Base-by-base conservation (phyloP, 2,888 invertebrate species). In the Cabera pusaria region DNA sequence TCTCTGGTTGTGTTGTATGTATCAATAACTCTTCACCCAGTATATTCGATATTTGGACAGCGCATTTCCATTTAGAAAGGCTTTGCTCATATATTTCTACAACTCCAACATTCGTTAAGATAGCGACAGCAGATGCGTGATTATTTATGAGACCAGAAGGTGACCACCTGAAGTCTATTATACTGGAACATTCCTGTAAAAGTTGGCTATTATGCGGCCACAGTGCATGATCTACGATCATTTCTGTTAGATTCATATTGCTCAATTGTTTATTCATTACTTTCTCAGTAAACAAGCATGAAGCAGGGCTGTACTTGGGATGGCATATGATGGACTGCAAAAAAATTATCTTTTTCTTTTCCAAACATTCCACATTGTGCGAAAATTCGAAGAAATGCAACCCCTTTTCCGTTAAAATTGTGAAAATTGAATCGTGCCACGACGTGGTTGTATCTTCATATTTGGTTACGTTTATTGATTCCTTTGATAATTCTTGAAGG, bases 61-160 rank as follows among this genome's bases (percentile, higher is more conserved):
- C 11, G 31, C 53, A 61, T 1, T 21, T 45, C 75, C 79, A 85
- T 18, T 52, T 44, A 5, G 48, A 44, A 24, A 62, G 61, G 8
- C 42, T 34, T 9, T 50, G 56, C 4, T 31, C 56, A 47, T 62
- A 72, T 5, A 88, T 39, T 20, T 78, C 71, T 0, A 88, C 59
- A 36, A 75, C 70, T 0, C 88, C 87, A 11, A 79, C 60, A 51
- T 77, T 85, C 28, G 79, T 86, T 9, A 88, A 44, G 4, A 76
- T 45, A 1, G 86, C 80, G 9, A 87, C 40, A 1, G 72, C 44
- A 37, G 64, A 56, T 17, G 64, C 56, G 14, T 66, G 52, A 35
- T 65, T 67, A 19, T 61, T 47, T 8, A 59, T 28, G 0, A 76
- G 58, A 39, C 66, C 61, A 5, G 23, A 17, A 1, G 86, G 84